A percentile compares a stretch with the other conserved stretches of the same genome.
phyloP scores from a whole-genome alignment of 2,797 vertebrate genomes.

The Coendou prehensilis region DNA sequence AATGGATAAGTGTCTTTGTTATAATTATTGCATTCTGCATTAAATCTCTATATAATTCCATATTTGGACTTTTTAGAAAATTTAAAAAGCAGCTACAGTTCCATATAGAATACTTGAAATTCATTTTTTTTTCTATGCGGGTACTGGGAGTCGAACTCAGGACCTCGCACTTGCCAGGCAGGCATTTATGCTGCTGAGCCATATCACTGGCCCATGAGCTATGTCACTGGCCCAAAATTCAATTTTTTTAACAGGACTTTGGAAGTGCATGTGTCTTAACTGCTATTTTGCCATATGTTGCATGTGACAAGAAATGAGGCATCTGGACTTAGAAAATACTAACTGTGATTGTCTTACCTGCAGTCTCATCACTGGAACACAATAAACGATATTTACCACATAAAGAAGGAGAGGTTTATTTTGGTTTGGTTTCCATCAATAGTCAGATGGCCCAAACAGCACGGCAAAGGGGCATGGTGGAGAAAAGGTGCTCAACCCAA shows the following conservation, averaged over 20 bases:
- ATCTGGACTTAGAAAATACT: background rate
- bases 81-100: background rate
- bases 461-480: background rate
- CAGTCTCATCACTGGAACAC: background rate
- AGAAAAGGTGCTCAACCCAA: background rate
- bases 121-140: background rate
- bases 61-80: background rate
- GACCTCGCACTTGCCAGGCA: too few relatives aligned
- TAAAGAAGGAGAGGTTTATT: background rate
- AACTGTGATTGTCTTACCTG: background rate
- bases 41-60: background rate
- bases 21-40: background rate
- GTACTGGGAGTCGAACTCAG: too few relatives aligned
- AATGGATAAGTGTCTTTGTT: background rate
- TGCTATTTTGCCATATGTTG: background rate
- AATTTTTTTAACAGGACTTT: background rate
- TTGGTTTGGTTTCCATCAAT: background rate
- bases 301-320: background rate
- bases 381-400: background rate
- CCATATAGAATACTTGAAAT: background rate
- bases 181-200: too few relatives aligned
- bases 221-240: too few relatives aligned
- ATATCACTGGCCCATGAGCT: too few relatives aligned
- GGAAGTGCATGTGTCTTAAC: background rate
- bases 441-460: background rate